phyloP scores from a whole-genome alignment of 2,888 invertebrate species.

The Chrysolina oricalcia region DNA sequence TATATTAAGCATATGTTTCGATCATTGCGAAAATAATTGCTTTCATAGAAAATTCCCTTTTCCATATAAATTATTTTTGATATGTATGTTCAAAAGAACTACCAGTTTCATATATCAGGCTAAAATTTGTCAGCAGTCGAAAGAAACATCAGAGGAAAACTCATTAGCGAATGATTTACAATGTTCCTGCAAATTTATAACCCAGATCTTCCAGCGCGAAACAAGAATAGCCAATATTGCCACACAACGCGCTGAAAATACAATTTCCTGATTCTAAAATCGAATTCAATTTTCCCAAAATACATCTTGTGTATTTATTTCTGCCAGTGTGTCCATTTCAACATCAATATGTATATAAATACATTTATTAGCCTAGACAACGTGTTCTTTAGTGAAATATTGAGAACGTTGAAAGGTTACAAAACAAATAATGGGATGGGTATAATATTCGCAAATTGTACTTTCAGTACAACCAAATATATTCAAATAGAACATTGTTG shows the following conservation, averaged over 20 bases:
- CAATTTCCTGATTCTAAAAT: slow-evolving; percentile 34
- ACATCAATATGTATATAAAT: slow-evolving; percentile 23
- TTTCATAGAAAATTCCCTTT: too few relatives aligned
- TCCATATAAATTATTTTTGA: neutral
- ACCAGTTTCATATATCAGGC: neutral
- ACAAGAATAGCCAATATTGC: slow-evolving; percentile 5
- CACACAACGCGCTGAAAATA: slow-evolving; percentile 24
- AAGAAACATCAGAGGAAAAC: too few relatives aligned
- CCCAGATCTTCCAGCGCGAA: neutral
- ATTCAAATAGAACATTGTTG: neutral
- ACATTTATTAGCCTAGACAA: slow-evolving; percentile 28
- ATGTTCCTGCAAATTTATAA: neutral
- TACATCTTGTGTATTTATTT: slow-evolving; percentile 23
- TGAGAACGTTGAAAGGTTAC: slow-evolving; percentile 4
- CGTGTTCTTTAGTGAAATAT: slow-evolving; percentile 20
- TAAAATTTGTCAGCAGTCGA: too few relatives aligned
- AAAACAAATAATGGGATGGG: slow-evolving; percentile 5
- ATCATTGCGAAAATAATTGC: too few relatives aligned
- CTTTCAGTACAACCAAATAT: neutral
- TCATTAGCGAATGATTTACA: neutral
- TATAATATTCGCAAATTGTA: neutral
- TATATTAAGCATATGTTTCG: too few relatives aligned
- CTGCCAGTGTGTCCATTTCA: slow-evolving; percentile 17
- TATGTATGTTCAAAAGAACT: neutral
- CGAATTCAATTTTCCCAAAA: slow-evolving; percentile 21